These are phyloP conservation scores for Epinephelus fuscoguttatus DNA, from an alignment of 2,113 vertebrate genomes.

Conservation along the genomic window DNA sequence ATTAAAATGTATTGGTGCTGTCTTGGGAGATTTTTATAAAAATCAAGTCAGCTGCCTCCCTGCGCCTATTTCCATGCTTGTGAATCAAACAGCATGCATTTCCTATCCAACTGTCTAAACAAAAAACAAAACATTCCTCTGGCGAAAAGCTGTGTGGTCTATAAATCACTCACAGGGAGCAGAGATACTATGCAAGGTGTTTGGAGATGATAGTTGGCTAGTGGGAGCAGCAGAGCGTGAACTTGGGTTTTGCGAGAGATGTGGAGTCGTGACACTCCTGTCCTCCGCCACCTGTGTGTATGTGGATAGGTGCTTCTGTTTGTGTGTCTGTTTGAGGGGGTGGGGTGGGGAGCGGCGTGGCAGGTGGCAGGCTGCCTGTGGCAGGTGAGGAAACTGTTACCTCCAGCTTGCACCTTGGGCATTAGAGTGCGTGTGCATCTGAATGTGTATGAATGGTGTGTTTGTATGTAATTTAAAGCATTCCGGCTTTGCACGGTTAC, in stretches of 20 bases:
- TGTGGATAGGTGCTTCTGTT: constrained; percentile 48
- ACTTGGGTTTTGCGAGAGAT: constrained; percentile 59
- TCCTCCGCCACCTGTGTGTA: constrained; percentile 70
- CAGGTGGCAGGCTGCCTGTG: constrained; percentile 59
- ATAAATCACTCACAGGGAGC: constrained; percentile 77
- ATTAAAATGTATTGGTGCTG: constrained; percentile 35
- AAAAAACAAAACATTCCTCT: constrained; percentile 61
- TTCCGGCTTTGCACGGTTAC: constrained; percentile 1
- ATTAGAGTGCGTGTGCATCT: constrained; percentile 18
- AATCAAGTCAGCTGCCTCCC: constrained; percentile 26
- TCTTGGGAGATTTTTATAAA: constrained; percentile 27
- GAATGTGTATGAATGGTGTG: background rate
- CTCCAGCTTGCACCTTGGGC: constrained; percentile 61
- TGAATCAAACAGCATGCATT: constrained; percentile 45
- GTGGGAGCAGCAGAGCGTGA: constrained; percentile 75
- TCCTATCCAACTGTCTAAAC: constrained; percentile 54
- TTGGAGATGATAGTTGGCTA: constrained; percentile 79
- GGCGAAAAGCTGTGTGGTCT: constrained; percentile 39
- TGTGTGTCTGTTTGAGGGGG: constrained; percentile 24
- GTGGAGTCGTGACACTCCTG: constrained; percentile 72
- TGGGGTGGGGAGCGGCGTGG: constrained; percentile 23
- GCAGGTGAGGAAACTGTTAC: constrained; percentile 69
- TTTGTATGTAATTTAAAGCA: constrained; percentile 12
- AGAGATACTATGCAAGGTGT: constrained; percentile 78
- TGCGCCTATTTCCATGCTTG: constrained; percentile 30